These are phyloP conservation scores for Trichogramma evanescens DNA, from an alignment of 2,888 invertebrate species.

Conservation along the genomic window DNA sequence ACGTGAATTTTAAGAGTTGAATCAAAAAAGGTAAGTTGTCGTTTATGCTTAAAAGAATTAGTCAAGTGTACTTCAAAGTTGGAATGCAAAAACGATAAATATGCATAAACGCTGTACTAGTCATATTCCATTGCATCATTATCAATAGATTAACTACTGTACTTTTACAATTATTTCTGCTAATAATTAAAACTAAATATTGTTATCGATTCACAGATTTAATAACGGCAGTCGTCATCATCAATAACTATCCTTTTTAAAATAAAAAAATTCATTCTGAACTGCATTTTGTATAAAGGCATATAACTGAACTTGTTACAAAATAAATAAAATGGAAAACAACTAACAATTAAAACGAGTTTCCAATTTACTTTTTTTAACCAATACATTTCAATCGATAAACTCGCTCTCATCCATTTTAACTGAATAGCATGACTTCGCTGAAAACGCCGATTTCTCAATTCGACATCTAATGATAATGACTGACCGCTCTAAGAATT, in stretches of 20 bases:
- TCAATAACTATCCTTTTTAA: slow-evolving; percentile 21
- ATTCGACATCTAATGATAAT: not conserved
- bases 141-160: slow-evolving; percentile 48
- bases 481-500: slow-evolving; percentile 43
- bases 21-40: too few species aligned
- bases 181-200: slow-evolving; percentile 46
- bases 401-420: slow-evolving; percentile 10
- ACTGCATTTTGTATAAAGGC: too few species aligned
- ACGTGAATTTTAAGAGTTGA: too few species aligned
- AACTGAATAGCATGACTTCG: not conserved
- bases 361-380: slow-evolving; percentile 16
- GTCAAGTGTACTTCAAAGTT: too few species aligned
- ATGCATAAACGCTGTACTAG: slow-evolving; percentile 45
- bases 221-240: slow-evolving; percentile 45
- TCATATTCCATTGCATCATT: slow-evolving; percentile 47
- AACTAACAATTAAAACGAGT: slow-evolving; percentile 21
- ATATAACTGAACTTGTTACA: too few species aligned
- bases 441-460: too few species aligned
- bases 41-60: too few species aligned
- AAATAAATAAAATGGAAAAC: slow-evolving; percentile 16
- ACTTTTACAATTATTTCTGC: slow-evolving; percentile 48
- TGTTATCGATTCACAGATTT: slow-evolving; percentile 40
- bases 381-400: slow-evolving; percentile 11
- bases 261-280: not conserved
- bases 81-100: too few species aligned